phyloP scores from a whole-genome alignment of 1,140 invertebrate species.

The Gonatopus flavifemur region DNA sequence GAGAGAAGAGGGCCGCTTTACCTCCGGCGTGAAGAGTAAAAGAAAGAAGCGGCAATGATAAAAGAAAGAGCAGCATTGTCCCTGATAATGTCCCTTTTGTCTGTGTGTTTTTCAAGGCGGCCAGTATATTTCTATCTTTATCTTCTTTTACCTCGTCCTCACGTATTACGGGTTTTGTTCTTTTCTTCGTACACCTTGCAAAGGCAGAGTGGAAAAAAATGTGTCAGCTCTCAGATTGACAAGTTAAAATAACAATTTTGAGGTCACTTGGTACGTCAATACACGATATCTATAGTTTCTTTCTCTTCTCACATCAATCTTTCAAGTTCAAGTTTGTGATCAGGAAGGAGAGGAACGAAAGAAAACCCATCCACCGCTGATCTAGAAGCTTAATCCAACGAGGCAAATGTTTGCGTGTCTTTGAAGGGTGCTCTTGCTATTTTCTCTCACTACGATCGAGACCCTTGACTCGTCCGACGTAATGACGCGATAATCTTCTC shows the following conservation, averaged over 20 bases:
- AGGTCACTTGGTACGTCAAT: too few species aligned
- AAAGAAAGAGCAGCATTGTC: conserved; percentile 61
- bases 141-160: background rate
- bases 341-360: conserved; percentile 12
- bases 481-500: conserved; percentile 49
- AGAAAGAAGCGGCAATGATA: conserved; percentile 58
- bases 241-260: too few species aligned
- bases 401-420: conserved; percentile 31
- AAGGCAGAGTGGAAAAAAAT: too few species aligned
- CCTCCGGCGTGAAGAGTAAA: conserved; percentile 38
- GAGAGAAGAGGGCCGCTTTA: conserved; percentile 18
- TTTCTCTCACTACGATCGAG: background rate
- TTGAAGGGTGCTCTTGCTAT: conserved; percentile 9
- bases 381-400: conserved; percentile 33
- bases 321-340: conserved; percentile 12
- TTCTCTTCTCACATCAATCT: too few species aligned
- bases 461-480: conserved; percentile 38
- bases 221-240: too few species aligned
- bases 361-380: conserved; percentile 4
- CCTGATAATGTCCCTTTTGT: conserved; percentile 41
- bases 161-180: too few species aligned
- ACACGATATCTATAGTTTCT: too few species aligned
- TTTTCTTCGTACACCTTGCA: too few species aligned
- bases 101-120: conserved; percentile 31
- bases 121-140: conserved; percentile 25